Evolutionary conservation across 2,113 vertebrate genomes (phyloP).

Genomic region (Cyanistes caeruleus): DNA sequence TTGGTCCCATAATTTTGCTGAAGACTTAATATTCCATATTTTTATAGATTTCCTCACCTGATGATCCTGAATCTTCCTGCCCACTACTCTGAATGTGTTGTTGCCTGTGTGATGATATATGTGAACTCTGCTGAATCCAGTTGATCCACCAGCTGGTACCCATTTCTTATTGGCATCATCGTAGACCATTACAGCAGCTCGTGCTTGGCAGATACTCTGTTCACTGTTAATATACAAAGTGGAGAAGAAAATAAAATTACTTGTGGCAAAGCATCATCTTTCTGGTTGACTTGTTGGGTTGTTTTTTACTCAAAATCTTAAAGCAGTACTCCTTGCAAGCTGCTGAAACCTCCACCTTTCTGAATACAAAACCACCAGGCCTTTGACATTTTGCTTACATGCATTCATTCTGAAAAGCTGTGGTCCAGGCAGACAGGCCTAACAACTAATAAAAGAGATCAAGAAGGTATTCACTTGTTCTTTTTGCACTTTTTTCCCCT

Average conservation of each 20-base stretch:
- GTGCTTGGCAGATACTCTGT: constrained; percentile 99
- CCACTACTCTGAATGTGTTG: constrained; percentile 97
- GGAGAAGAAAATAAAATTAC: neutral
- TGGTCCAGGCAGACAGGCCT: neutral
- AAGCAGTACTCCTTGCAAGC: neutral
- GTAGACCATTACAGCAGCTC: constrained; percentile 98
- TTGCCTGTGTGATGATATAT: constrained; percentile 99
- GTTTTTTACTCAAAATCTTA: neutral
- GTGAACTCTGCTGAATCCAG: constrained; percentile 97
- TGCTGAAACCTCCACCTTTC: neutral
- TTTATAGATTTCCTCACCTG: constrained; percentile 80
- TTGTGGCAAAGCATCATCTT: neutral
- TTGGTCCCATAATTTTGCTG: neutral
- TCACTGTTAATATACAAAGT: constrained; percentile 80
- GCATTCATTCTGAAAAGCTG: neutral
- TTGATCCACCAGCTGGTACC: constrained; percentile 95
- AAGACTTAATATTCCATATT: neutral
- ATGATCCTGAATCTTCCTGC: constrained; percentile 98
- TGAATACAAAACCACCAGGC: neutral
- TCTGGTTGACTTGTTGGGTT: neutral
- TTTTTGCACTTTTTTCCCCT: neutral
- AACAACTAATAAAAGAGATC: neutral
- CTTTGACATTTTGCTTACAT: neutral
- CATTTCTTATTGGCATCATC: constrained; percentile 99
- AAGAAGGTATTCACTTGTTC: neutral